Base-by-base conservation (phyloP, 2,888 invertebrate species). In the Nephrotoma guestfalica region DNA sequence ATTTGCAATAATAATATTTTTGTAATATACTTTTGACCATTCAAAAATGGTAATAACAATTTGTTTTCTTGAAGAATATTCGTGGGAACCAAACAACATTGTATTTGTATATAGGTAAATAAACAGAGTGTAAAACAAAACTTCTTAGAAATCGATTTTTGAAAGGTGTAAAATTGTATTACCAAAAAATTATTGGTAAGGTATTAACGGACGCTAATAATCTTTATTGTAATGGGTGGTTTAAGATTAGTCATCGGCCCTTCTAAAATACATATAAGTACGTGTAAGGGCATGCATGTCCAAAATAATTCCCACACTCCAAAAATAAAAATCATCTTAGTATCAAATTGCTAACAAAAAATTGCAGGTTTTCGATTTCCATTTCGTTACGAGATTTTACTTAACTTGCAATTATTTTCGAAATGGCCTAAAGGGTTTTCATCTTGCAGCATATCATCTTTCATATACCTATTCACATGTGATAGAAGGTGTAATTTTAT, bases 401-500 rank as follows among this genome's bases (percentile, higher is more conserved):
- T 15, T 71, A 71, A 71, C 71, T 30, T 71, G 30, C 11, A 71
- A 71, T 71, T 71, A 71, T 71, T 71, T n/a, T 71, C 30, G 11
- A 30, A 30, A 71, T 71, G 30, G 30, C 71, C 71, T 30, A 71
- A 30, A 30, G 71, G 30, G 71, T 71, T 71, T 71, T 30, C 30
- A 30, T 71, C 18, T 57, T 57, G 57, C 6, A 57, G 30, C 30
- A 30, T 30, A 30, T 30, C 30, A 30, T 30, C 30, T 51, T 51
- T 2, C 47, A 51, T 9, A 47, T 47, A 47, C n/a, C 0, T 9
- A 47, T 9, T 47, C 11, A 30, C n/a, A 47, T 13, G 18, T 71
- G 71, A 5, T 83, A 83, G 84, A 84, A 84, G 84, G 84, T 84
- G 84, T 84, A 84, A 84, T 84, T 84, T 84, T 41, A 41, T 42